Conservation (phyloP, 2,113 vertebrate genomes). For the Charadrius vociferus region DNA sequence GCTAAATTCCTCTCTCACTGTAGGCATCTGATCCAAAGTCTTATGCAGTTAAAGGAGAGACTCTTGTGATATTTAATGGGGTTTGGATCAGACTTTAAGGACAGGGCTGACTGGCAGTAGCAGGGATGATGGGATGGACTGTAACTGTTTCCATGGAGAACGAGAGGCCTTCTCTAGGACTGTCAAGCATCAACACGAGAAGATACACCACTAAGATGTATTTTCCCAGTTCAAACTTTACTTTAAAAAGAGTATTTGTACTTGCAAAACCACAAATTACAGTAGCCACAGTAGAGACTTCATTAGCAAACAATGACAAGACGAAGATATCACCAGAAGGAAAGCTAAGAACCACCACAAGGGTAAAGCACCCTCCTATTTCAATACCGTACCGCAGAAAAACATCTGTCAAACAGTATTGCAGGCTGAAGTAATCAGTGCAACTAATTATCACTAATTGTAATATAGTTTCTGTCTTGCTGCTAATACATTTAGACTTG, state of each 20-base stretch:
- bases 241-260: neutral
- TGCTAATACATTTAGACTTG: conserved; percentile 80
- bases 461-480: conserved; percentile 75
- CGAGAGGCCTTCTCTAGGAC: neutral
- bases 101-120: neutral
- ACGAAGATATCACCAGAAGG: neutral
- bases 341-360: conserved; percentile 7
- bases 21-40: neutral
- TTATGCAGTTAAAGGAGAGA: neutral
- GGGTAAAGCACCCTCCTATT: neutral
- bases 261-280: neutral
- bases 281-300: neutral
- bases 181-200: neutral
- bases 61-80: neutral
- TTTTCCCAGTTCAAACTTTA: neutral
- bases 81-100: neutral
- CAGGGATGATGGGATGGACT: neutral
- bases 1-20: neutral
- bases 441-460: conserved; percentile 77
- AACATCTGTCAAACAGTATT: conserved; percentile 55
- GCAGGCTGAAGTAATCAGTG: conserved; percentile 68
- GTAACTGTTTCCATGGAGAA: neutral
- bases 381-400: neutral
- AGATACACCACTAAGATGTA: neutral
- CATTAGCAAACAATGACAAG: neutral